phyloP scores from a whole-genome alignment of 2,888 invertebrate genomes.

The Cerastis rubricosa region DNA sequence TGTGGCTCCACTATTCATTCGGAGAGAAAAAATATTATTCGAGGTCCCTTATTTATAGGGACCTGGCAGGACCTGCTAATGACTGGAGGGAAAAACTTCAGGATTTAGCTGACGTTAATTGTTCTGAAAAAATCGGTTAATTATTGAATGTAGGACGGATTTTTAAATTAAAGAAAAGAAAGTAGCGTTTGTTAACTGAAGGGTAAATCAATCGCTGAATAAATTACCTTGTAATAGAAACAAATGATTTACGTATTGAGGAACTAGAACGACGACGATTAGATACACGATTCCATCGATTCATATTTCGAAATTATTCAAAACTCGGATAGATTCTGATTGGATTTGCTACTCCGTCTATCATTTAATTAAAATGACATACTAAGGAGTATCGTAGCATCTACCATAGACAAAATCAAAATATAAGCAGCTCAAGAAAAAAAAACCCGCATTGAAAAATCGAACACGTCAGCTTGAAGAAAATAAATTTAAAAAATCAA shows the following conservation, averaged over 20 bases:
- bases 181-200: background rate
- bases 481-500: constrained; percentile 49
- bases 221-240: background rate
- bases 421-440: background rate
- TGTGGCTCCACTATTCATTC: constrained; percentile 81
- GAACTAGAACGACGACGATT: background rate
- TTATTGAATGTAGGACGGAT: background rate
- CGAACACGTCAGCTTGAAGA: constrained; percentile 4
- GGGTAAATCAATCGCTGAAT: background rate
- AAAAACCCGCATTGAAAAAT: constrained; percentile 30
- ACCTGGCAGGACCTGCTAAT: constrained; percentile 49
- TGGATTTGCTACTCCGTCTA: background rate
- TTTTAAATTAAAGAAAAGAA: background rate
- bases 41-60: constrained; percentile 60
- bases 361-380: too few relatives aligned
- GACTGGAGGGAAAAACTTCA: constrained; percentile 37
- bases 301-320: background rate
- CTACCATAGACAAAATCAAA: background rate
- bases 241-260: background rate
- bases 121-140: constrained; percentile 14
- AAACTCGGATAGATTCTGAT: background rate
- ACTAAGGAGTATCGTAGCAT: background rate
- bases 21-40: constrained; percentile 76
- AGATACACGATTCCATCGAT: background rate
- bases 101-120: constrained; percentile 26